phyloP scores from a whole-genome alignment of 2,888 invertebrate species.

The Unio delphinus region DNA sequence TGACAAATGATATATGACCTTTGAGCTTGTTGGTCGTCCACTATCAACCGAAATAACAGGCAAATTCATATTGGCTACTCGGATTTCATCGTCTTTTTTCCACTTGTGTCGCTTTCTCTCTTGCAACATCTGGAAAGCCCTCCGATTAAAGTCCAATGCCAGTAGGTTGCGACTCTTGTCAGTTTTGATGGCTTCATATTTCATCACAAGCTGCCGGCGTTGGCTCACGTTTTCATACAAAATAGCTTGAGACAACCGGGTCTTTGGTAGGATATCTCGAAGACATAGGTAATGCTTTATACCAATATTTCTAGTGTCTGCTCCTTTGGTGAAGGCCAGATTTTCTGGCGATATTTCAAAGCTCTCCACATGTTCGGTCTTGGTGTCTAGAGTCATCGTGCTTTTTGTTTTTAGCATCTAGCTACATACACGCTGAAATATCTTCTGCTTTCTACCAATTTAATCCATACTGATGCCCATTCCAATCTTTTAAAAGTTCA shows the following conservation, averaged over 20 bases:
- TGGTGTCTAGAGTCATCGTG: conserved; percentile 23
- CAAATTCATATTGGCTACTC: conserved; percentile 55
- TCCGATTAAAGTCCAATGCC: conserved; percentile 51
- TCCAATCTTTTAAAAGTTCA: no score
- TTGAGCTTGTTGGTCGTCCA: conserved; percentile 43
- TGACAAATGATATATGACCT: conserved; percentile 52
- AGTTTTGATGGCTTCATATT: conserved; percentile 40
- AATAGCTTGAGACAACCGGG: conserved; percentile 57
- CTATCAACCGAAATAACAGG: conserved; percentile 40
- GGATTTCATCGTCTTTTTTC: conserved; percentile 57
- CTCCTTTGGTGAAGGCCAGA: conserved; percentile 42
- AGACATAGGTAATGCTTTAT: conserved; percentile 59
- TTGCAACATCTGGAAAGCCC: conserved; percentile 56
- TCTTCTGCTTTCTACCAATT: no score
- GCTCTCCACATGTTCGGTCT: conserved; percentile 27
- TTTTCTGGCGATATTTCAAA: conserved; percentile 47
- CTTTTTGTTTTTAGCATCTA: no score
- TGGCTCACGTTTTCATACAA: conserved; percentile 62
- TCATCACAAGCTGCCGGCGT: conserved; percentile 55
- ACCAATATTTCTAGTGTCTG: conserved; percentile 48
- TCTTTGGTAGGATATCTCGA: conserved; percentile 59
- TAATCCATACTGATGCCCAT: no score
- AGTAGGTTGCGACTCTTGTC: conserved; percentile 43
- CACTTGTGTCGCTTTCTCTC: conserved; percentile 58
- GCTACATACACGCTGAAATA: no score